These are phyloP conservation scores for Centropus bengalensis DNA, from an alignment of 2,113 vertebrate genomes.

Conservation along the genomic window DNA sequence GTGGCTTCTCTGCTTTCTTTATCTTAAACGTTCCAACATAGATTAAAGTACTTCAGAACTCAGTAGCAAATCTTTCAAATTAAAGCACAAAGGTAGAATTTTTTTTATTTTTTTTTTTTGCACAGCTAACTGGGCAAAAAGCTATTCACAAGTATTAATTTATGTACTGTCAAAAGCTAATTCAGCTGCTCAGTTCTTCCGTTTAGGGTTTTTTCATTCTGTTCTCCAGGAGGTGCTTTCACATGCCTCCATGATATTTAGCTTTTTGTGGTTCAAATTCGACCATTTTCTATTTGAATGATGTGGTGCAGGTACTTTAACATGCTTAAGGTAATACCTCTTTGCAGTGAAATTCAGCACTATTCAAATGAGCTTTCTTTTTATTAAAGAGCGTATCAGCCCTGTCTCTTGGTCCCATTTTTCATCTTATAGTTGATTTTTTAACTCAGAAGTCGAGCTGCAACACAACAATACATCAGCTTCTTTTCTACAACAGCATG, in stretches of 20 bases:
- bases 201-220: not conserved
- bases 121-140: not conserved
- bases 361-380: not conserved
- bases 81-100: not conserved
- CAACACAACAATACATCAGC: not conserved
- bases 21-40: not conserved
- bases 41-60: not conserved
- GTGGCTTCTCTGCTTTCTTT: not conserved
- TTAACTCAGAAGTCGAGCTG: not conserved
- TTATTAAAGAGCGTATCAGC: not conserved
- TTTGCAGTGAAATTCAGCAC: not conserved
- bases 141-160: not conserved
- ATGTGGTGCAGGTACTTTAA: not conserved
- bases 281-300: not conserved
- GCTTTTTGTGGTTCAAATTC: not conserved
- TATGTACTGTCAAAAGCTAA: rapidly evolving
- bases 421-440: not conserved
- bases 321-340: not conserved
- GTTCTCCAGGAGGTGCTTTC: not conserved
- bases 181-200: not conserved
- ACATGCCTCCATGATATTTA: not conserved
- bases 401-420: not conserved
- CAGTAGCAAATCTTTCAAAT: not conserved
- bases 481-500: not conserved
- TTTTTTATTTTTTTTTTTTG: not conserved